Evolutionary conservation across 2,797 vertebrate species (phyloP).

Genomic region (Acanthornis magna): DNA sequence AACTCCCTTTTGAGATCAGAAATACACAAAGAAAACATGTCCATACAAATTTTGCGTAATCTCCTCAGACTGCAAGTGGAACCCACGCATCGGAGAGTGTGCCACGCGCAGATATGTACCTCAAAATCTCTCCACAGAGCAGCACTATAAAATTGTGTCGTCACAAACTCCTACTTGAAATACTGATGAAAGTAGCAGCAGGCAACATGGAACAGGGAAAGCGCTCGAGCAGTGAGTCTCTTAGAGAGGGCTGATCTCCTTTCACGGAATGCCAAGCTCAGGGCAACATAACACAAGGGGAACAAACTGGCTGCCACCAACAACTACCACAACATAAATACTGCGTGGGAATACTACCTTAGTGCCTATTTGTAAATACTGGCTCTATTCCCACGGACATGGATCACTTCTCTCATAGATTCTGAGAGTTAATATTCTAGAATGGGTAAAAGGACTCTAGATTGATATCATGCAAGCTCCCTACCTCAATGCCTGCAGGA

Average conservation of each 20-base stretch:
- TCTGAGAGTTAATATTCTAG: background rate
- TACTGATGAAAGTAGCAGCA: background rate
- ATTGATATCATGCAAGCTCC: background rate
- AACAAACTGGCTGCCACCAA: background rate
- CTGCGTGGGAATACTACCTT: background rate
- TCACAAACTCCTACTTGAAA: background rate
- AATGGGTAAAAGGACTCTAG: background rate
- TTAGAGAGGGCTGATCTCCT: background rate
- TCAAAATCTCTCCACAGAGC: background rate
- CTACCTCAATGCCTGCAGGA: background rate
- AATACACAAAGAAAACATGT: background rate
- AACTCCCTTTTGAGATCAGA: background rate
- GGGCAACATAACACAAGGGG: background rate
- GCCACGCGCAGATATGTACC: background rate
- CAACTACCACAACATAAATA: background rate
- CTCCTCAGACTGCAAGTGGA: background rate
- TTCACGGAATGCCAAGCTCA: background rate
- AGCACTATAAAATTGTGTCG: fast-evolving
- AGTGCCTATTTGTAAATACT: background rate
- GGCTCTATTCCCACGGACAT: fast-evolving
- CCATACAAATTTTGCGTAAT: background rate
- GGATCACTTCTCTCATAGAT: background rate
- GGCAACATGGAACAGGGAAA: background rate
- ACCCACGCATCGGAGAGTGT: background rate
- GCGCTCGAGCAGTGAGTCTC: fast-evolving